Evolutionary conservation across 2,797 vertebrate genomes (phyloP).

Genomic region (Xiphophorus birchmanni): DNA sequence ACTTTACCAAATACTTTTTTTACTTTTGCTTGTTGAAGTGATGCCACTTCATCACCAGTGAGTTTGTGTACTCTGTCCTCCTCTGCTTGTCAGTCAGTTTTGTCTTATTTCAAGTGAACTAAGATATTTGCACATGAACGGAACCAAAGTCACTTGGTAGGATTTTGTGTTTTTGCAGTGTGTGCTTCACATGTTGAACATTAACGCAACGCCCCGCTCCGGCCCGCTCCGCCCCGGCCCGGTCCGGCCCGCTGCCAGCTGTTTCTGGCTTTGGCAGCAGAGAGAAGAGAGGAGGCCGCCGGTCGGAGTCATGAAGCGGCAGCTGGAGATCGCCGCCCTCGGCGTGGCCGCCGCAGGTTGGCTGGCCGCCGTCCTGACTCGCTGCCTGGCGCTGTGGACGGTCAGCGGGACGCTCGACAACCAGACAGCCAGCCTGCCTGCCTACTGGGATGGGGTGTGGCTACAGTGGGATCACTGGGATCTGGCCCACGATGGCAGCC

Average conservation of each 20-base stretch:
- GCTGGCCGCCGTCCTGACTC: conserved; percentile 86
- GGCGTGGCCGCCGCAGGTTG: conserved; percentile 85
- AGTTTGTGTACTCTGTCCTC: no score
- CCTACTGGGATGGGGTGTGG: conserved; percentile 96
- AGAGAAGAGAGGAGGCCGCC: conserved; percentile 33
- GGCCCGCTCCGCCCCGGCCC: conserved; percentile 7
- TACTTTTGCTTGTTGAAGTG: no score
- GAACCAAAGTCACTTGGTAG: no score
- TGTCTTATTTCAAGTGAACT: no score
- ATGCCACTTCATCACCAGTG: no score
- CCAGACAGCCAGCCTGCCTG: conserved; percentile 88
- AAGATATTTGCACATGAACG: no score
- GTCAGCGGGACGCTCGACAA: conserved; percentile 89
- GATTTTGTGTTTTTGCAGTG: neutral
- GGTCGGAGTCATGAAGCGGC: conserved; percentile 66
- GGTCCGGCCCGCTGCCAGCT: conserved; percentile 29
- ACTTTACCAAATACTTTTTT: no score
- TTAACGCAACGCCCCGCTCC: conserved; percentile 48
- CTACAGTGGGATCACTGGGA: conserved; percentile 94
- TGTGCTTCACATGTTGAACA: conserved; percentile 30
- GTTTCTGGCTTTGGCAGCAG: conserved; percentile 38
- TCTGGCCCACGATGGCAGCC: conserved; percentile 90
- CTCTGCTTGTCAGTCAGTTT: no score
- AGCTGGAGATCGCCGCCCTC: conserved; percentile 70
- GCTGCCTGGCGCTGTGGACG: conserved; percentile 90